Percentiles rank a stretch among this genome's conserved stretches.
Conservation (phyloP, 1,140 invertebrate species). For the Pteromalus puparum region DNA sequence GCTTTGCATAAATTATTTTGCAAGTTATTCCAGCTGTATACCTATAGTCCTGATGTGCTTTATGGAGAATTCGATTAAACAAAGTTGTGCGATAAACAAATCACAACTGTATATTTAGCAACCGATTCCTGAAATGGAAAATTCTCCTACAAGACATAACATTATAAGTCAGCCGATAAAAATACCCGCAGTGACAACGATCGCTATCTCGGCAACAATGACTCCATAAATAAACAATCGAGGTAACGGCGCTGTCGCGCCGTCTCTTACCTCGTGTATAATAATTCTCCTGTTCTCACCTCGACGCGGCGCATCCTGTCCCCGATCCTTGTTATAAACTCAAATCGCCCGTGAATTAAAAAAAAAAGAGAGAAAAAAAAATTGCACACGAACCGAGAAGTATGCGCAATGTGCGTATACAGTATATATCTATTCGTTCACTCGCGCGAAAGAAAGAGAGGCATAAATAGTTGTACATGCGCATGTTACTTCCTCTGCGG, state of each 20-base stretch:
- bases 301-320: neutral
- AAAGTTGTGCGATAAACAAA: neutral
- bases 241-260: neutral
- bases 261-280: neutral
- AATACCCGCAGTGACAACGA: neutral
- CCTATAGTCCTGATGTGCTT: neutral
- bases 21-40: neutral
- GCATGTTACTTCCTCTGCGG: slow-evolving; percentile 31
- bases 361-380: neutral
- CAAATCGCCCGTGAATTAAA: neutral
- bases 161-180: neutral
- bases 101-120: neutral
- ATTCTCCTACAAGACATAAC: neutral
- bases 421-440: neutral
- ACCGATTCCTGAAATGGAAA: neutral
- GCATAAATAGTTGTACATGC: slow-evolving; percentile 34
- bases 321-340: neutral
- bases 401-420: neutral
- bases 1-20: neutral
- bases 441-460: slow-evolving; percentile 12
- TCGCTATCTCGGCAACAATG: neutral
- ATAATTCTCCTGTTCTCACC: slow-evolving; percentile 4
- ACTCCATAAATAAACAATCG: neutral
- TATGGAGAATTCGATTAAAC: neutral
- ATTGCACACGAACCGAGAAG: neutral